Conservation (phyloP, 2,113 vertebrate species). For the Semicossyphus pulcher region DNA sequence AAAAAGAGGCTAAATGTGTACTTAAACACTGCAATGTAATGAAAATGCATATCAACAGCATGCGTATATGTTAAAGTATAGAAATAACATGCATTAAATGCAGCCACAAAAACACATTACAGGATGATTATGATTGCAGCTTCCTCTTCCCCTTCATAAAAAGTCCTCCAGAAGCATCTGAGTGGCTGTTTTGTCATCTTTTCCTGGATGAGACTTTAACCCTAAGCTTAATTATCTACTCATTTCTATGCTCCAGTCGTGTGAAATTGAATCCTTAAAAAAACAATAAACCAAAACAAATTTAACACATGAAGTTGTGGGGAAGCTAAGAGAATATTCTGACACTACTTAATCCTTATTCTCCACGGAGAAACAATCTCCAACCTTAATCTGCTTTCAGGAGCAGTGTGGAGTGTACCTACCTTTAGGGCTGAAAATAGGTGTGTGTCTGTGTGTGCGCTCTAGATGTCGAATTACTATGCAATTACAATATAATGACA, state of each 20-base stretch:
- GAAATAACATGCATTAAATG: background rate
- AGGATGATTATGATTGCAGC: background rate
- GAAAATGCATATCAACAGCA: background rate
- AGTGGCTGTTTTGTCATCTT: background rate
- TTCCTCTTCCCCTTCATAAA: background rate
- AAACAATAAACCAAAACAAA: conserved; percentile 74
- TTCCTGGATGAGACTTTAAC: conserved; percentile 18
- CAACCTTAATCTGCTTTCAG: conserved; percentile 66
- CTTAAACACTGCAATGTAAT: background rate
- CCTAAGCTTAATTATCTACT: conserved; percentile 51
- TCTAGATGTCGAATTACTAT: conserved; percentile 79
- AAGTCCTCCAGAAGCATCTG: background rate
- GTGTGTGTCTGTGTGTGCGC: conserved; percentile 54
- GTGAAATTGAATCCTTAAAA: conserved; percentile 73
- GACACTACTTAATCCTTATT: conserved; percentile 71
- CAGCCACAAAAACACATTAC: background rate
- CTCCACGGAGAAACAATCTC: conserved; percentile 71
- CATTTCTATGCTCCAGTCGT: conserved; percentile 50
- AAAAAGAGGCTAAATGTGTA: background rate
- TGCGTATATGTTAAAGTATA: background rate
- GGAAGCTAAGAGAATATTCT: conserved; percentile 55
- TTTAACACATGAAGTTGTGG: conserved; percentile 57
- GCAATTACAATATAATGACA: conserved; percentile 83
- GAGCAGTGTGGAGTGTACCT: conserved; percentile 57
- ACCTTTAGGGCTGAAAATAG: conserved; percentile 66